Percentiles rank a stretch among this genome's conserved stretches.
Evolutionary conservation across 2,888 invertebrate species (phyloP).

Genomic region (Yponomeuta evonymella): DNA sequence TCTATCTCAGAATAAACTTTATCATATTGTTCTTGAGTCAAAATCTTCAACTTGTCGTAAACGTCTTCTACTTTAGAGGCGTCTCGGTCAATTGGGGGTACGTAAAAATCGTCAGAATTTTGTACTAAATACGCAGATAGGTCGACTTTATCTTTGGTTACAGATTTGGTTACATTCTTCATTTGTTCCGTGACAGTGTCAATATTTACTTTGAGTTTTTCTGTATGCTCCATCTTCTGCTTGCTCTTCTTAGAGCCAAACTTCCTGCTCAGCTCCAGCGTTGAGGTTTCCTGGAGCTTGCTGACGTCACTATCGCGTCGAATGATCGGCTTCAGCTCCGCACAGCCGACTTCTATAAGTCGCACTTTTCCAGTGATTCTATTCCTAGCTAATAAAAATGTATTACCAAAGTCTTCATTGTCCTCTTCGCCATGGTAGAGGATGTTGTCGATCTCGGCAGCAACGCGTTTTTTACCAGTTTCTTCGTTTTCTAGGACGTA

Average conservation of each 20-base stretch:
- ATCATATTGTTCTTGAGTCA: conserved; percentile 54
- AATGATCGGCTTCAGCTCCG: conserved; percentile 38
- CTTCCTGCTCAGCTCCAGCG: conserved; percentile 72
- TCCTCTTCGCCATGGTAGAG: conserved; percentile 53
- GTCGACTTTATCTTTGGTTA: conserved; percentile 49
- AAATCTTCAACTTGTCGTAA: conserved; percentile 59
- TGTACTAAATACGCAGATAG: conserved; percentile 43
- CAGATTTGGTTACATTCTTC: conserved; percentile 65
- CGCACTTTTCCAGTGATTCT: conserved; percentile 53
- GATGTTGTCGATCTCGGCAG: conserved; percentile 37
- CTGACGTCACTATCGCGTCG: conserved; percentile 32
- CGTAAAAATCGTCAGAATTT: conserved; percentile 60
- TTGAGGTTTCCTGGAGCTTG: conserved; percentile 39
- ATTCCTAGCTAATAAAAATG: conserved; percentile 47
- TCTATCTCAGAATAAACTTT: conserved; percentile 47
- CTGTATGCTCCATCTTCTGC: conserved; percentile 75
- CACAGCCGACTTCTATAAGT: conserved; percentile 44
- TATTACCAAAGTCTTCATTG: conserved; percentile 42
- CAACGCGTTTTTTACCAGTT: conserved; percentile 35
- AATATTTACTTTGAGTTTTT: conserved; percentile 75
- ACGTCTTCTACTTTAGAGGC: conserved; percentile 61
- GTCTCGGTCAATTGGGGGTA: conserved; percentile 68
- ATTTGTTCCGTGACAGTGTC: conserved; percentile 75
- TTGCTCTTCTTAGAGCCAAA: conserved; percentile 80
- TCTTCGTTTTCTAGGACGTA: conserved; percentile 35